Base-by-base conservation (phyloP, 2,113 vertebrate species). In the Octodon degus region DNA sequence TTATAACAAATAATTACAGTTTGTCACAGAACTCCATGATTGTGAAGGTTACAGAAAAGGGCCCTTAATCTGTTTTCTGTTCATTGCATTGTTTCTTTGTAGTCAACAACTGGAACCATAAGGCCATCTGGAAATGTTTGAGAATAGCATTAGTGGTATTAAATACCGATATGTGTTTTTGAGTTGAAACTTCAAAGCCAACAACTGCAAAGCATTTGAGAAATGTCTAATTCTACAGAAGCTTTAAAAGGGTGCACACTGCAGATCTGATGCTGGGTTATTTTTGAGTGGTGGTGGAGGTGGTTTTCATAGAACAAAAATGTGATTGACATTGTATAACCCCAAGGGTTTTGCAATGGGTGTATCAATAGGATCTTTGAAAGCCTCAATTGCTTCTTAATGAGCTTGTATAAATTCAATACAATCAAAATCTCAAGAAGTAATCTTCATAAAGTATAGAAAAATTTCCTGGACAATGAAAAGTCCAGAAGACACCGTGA, bases 271-370 rank as follows among this genome's bases (percentile, higher is more conserved):
- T 80, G 40, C 13, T 91, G 40, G 63, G 50, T 90, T 95, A 82
- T 90, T 88, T 70, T 37, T 14, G 58, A 17, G 43, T 40, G 76
- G 30, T 67, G 1, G n/a, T 88, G 5, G 43, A 87, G 30, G 17
- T 10, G 58, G 47, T 89, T 96, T 95, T 94, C 81, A 62, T 37
- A 91, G 72, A 83, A 32, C n/a, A 63, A 91, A 89, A 97, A 83
- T 85, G 25, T n/a, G 2, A 79, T n/a, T 53, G 65, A 27, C 4
- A 12, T 40, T 93, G 55, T 16, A 34, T 37, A 86, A 89, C 19
- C 47, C 55, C 43, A 55, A 62, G 40, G 70, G 25, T 91, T 87
- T 94, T 90, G 74, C 86, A 89, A 74, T n/a, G 34, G 55, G 7
- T 68, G 8, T 13, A 37, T 90, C 76, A 32, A 30, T 55, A 53